A percentile compares a stretch with the other conserved stretches of the same genome.
Evolutionary conservation across 2,797 vertebrate genomes (phyloP).

Genomic region (Ara ararauna): DNA sequence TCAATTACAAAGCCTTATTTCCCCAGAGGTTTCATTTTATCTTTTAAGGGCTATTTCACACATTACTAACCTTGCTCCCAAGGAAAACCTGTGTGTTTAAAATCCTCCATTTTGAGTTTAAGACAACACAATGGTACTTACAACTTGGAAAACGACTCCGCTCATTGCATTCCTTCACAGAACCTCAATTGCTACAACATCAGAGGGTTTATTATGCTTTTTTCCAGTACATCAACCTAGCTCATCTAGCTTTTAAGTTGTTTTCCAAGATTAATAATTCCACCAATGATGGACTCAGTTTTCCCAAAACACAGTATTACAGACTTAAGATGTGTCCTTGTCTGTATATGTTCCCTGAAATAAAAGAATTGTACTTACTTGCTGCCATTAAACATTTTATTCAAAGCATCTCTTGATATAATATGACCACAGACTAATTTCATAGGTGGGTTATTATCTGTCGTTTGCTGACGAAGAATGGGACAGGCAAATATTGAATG

Average conservation of each 20-base stretch:
- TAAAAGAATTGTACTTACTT: conserved; percentile 79
- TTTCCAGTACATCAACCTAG: neutral
- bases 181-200: neutral
- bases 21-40: neutral
- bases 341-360: neutral
- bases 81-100: neutral
- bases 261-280: neutral
- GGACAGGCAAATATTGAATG: conserved; percentile 89
- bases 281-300: neutral
- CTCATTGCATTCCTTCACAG: neutral
- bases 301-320: neutral
- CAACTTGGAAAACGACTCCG: neutral
- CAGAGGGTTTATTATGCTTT: neutral
- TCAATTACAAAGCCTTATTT: neutral
- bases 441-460: conserved; percentile 88
- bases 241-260: neutral
- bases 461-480: conserved; percentile 88
- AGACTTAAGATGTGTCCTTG: neutral
- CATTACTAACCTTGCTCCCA: neutral
- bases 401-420: conserved; percentile 88
- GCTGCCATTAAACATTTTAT: conserved; percentile 91
- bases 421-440: conserved; percentile 88
- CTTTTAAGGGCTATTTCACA: neutral
- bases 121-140: neutral
- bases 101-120: neutral